Evolutionary conservation across 2,888 invertebrate genomes (phyloP), one percentile per base, ranked within the genome.

Genomic region (Cabera pusaria): DNA sequence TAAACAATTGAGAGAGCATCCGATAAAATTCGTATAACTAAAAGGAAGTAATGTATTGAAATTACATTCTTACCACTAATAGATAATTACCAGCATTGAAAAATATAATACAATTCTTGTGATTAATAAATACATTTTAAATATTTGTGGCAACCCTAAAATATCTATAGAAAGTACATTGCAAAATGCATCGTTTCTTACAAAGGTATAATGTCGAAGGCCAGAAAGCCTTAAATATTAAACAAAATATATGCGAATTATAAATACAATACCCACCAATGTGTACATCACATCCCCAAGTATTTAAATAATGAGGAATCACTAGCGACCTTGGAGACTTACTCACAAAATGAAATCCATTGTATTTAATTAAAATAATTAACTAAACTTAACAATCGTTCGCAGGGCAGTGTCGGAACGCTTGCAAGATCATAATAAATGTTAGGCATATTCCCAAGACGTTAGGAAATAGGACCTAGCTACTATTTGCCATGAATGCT

Each of bases 361-460:
- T 52, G 52, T 58, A 47, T 45, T 45, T 37, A 35, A 42, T 44
- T 51, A 53, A 36, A 44, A 49, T 53, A 52, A 54, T 51, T 46
- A 45, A 49, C 32, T 40, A 38, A 52, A 49, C 35, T 38, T 46
- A 51, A 58, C 58, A 56, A 56, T 54, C 49, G 56, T 52, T 58
- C 58, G 41, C 57, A 56, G 45, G 38, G 52, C 45, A 52, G 44
- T 48, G 44, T 43, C 44, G 43, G 27, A 48, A 38, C 49, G 47
- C 44, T 59, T 53, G 55, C 40, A 50, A 56, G 35, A 42, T 40
- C 25, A 35, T 39, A 45, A 49, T n/a, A n/a, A n/a, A n/a, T 39
- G 37, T 20, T 42, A 35, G 41, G 35, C 34, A 39, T 49, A 44
- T 55, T 59, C 59, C 34, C 55, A 54, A 45, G 45, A 29, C 41